Conservation (phyloP, 2,797 vertebrate genomes). For the Falco concolor region DNA sequence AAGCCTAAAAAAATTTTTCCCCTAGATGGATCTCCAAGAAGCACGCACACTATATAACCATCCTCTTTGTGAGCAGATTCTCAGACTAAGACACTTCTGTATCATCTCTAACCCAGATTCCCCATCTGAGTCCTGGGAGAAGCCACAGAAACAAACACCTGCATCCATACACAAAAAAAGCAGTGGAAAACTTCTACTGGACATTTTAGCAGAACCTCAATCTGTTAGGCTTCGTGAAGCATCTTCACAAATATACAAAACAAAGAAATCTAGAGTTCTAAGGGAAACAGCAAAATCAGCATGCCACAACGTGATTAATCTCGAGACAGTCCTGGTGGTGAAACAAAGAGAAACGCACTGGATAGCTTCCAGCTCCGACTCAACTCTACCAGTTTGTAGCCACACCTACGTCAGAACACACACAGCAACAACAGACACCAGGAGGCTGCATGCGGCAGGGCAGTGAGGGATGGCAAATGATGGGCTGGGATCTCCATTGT, state of each 20-base stretch:
- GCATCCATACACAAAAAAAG: background rate
- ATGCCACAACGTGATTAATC: background rate
- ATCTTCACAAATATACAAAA: background rate
- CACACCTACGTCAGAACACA: background rate
- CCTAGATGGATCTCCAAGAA: background rate
- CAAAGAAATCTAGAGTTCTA: background rate
- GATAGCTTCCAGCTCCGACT: background rate
- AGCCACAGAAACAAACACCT: background rate
- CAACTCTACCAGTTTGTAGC: background rate
- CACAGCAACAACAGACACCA: rapidly evolving
- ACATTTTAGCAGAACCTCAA: background rate
- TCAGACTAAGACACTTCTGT: background rate
- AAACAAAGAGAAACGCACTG: background rate
- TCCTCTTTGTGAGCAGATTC: background rate
- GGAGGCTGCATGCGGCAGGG: background rate
- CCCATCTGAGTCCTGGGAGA: background rate
- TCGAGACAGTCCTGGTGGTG: background rate
- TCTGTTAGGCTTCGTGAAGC: background rate
- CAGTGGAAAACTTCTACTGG: background rate
- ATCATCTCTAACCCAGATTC: background rate
- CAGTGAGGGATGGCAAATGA: background rate
- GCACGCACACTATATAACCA: background rate
- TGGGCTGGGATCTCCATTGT: background rate
- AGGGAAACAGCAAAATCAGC: background rate
- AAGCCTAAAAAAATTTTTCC: background rate